A percentile compares a stretch with the other conserved stretches of the same genome.
Evolutionary conservation across 2,888 invertebrate genomes (phyloP).

Genomic region (Petrophora chlorosata): DNA sequence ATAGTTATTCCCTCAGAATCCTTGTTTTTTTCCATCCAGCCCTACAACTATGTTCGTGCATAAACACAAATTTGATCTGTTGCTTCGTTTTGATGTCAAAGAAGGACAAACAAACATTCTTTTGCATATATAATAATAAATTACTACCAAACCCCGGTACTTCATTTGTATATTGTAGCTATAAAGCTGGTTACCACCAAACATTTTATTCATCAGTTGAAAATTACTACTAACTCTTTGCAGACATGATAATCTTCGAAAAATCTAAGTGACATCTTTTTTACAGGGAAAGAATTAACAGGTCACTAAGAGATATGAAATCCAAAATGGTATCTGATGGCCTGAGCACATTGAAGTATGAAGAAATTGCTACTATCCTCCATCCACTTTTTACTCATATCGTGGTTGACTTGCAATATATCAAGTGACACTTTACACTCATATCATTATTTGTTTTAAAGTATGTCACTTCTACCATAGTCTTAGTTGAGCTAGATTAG

Average conservation of each 20-base stretch:
- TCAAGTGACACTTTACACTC: constrained; percentile 30
- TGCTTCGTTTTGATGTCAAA: no score
- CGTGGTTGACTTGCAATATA: constrained; percentile 81
- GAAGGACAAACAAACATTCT: no score
- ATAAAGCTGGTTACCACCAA: no score
- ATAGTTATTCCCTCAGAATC: no score
- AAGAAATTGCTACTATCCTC: constrained; percentile 80
- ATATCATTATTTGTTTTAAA: constrained; percentile 16
- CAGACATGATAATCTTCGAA: neutral
- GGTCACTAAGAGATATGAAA: constrained; percentile 70
- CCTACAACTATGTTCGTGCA: no score
- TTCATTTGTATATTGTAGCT: no score
- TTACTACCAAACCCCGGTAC: no score
- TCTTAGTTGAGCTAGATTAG: constrained; percentile 8
- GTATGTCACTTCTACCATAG: neutral
- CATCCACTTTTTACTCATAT: constrained; percentile 86
- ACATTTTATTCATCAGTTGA: no score
- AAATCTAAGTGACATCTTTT: neutral
- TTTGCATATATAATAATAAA: no score
- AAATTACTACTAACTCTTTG: no score
- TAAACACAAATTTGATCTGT: no score
- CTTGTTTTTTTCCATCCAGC: no score
- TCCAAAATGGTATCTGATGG: constrained; percentile 84
- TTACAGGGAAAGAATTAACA: constrained; percentile 76
- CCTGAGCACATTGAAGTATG: constrained; percentile 83